Conservation (phyloP, 2,113 vertebrate species). For the Dolichotis patagonum region DNA sequence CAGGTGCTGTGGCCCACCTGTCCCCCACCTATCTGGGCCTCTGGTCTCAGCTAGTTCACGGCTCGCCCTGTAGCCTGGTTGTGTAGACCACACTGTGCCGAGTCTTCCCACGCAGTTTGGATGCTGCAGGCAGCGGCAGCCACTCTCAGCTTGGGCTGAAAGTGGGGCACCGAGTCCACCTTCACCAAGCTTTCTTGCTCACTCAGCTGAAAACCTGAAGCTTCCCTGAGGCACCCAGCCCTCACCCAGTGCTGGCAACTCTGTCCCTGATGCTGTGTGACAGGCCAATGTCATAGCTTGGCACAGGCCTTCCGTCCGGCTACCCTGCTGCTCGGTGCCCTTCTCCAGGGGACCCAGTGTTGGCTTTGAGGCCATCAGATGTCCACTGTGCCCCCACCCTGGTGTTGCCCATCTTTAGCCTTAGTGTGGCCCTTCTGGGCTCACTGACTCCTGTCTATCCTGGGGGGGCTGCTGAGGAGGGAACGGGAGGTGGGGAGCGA, state of each 20-base stretch:
- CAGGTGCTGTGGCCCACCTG: background rate
- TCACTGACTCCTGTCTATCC: background rate
- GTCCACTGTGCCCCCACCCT: fast-evolving
- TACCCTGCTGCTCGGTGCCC: background rate
- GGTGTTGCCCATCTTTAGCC: background rate
- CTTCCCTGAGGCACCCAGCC: constrained; percentile 55
- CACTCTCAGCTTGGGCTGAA: constrained; percentile 24
- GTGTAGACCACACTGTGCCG: fast-evolving
- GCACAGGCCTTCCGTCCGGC: background rate
- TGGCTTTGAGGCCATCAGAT: background rate
- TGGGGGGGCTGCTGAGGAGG: too few relatives aligned
- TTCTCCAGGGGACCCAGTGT: background rate
- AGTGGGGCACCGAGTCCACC: constrained; percentile 67
- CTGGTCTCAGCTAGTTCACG: background rate
- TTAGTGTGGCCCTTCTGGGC: background rate
- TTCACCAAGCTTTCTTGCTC: constrained; percentile 63
- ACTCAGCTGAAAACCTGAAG: constrained; percentile 70
- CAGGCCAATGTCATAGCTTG: background rate
- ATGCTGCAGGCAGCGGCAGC: background rate
- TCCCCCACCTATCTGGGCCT: background rate
- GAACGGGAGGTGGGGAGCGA: fast-evolving
- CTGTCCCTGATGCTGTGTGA: constrained; percentile 56
- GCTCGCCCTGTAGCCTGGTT: background rate
- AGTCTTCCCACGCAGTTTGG: background rate
- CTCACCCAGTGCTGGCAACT: background rate